A percentile compares a stretch with the other conserved stretches of the same genome.
Conservation (phyloP, 1,140 invertebrate genomes). For the Calephelis virginiensis region DNA sequence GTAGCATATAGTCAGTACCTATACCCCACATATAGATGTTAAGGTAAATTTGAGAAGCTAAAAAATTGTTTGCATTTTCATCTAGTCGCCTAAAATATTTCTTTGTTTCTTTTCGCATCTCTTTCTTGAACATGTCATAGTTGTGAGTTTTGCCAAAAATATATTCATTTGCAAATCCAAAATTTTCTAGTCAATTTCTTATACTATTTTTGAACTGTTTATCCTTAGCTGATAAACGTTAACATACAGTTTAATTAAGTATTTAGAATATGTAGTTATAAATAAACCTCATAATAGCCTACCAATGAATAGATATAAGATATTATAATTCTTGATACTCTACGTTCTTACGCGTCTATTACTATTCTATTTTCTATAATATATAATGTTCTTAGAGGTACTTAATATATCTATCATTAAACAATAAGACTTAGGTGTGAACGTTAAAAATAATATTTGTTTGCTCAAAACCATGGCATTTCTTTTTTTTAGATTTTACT, state of each 20-base stretch:
- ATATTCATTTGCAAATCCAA: conserved; percentile 58
- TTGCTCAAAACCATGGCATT: conserved; percentile 76
- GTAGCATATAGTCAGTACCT: conserved; percentile 19
- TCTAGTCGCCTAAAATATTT: conserved; percentile 61
- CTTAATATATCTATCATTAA: conserved; percentile 16
- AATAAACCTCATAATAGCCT: conserved; percentile 47
- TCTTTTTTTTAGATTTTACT: conserved; percentile 55
- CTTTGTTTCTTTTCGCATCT: conserved; percentile 32
- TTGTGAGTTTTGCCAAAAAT: conserved; percentile 58
- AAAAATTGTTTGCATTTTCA: conserved; percentile 62
- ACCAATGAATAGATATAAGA: conserved; percentile 61
- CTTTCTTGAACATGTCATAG: conserved; percentile 41
- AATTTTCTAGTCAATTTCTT: conserved; percentile 73
- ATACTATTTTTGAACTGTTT: conserved; percentile 55
- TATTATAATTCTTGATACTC: conserved; percentile 13
- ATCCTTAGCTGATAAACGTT: conserved; percentile 44
- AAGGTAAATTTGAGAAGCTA: conserved; percentile 22
- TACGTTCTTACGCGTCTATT: conserved; percentile 4
- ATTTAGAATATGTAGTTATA: conserved; percentile 28
- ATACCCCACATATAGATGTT: conserved; percentile 22
- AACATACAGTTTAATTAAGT: conserved; percentile 22
- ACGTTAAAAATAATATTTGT: conserved; percentile 44
- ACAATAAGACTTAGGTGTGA: conserved; percentile 3
- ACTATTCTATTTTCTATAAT: conserved; percentile 22
- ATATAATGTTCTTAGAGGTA: conserved; percentile 20